phyloP scores from a whole-genome alignment of 1,140 invertebrate species.

The Drosophila neocordata region DNA sequence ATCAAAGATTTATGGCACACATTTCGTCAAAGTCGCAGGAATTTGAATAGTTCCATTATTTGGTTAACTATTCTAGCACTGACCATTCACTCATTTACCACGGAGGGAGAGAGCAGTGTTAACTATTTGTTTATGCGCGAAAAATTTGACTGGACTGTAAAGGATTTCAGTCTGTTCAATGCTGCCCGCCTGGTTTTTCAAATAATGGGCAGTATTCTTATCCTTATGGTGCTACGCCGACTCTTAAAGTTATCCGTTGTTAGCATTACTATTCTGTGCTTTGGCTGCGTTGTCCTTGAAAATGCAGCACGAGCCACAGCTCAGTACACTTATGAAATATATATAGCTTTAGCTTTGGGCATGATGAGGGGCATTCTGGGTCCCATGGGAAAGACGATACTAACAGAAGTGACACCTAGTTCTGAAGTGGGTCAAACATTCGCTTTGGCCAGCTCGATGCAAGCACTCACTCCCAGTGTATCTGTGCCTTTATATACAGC shows the following conservation, averaged over 20 bases:
- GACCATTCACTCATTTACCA: slow-evolving; percentile 84
- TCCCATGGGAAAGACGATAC: slow-evolving; percentile 86
- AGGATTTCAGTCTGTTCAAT: slow-evolving; percentile 85
- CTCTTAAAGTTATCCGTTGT: slow-evolving; percentile 62
- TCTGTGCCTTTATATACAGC: slow-evolving; percentile 86
- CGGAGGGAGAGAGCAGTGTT: slow-evolving; percentile 83
- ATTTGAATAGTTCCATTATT: slow-evolving; percentile 85
- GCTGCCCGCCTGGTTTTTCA: slow-evolving; percentile 82
- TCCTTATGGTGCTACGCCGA: slow-evolving; percentile 84
- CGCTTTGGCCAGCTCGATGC: slow-evolving; percentile 85
- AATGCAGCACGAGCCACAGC: slow-evolving; percentile 84
- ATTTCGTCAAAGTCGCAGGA: slow-evolving; percentile 85
- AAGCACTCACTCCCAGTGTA: slow-evolving; percentile 85
- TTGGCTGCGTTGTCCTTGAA: slow-evolving; percentile 82
- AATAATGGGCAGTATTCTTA: slow-evolving; percentile 84
- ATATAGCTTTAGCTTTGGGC: slow-evolving; percentile 83
- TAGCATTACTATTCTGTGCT: slow-evolving; percentile 58
- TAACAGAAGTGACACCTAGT: slow-evolving; percentile 86
- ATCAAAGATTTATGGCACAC: slow-evolving; percentile 85
- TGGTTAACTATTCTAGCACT: slow-evolving; percentile 85
- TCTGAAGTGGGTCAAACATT: slow-evolving; percentile 86
- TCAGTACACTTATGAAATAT: slow-evolving; percentile 86
- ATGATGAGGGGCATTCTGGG: slow-evolving; percentile 85
- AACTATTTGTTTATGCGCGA: slow-evolving; percentile 86
- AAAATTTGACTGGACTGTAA: slow-evolving; percentile 87